phyloP scores from a whole-genome alignment of 2,113 vertebrate species.

The Anarhynchus alexandrinus region DNA sequence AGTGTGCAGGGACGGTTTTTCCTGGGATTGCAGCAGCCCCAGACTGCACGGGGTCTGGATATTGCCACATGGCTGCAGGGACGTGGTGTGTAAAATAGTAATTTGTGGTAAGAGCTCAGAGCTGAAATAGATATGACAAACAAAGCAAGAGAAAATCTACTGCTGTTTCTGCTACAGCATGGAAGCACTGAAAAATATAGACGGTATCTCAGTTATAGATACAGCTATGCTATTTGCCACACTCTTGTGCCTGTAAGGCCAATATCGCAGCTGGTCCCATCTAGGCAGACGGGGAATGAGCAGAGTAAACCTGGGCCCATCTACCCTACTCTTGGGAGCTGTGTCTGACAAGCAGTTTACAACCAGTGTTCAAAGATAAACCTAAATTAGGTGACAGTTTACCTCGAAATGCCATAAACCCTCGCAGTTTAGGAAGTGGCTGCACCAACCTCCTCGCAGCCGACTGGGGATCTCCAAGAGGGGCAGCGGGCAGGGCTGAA shows the following conservation, averaged over 20 bases:
- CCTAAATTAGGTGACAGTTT: background rate
- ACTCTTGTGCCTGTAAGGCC: background rate
- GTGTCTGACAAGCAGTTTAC: background rate
- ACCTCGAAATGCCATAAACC: background rate
- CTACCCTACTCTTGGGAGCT: background rate
- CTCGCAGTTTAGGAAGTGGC: background rate
- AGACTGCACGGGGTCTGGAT: background rate
- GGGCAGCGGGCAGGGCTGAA: background rate
- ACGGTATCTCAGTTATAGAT: background rate
- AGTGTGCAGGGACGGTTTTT: background rate
- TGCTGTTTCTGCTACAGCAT: background rate
- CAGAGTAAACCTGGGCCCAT: background rate
- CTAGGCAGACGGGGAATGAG: background rate
- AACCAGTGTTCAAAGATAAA: background rate
- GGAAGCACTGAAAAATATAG: background rate
- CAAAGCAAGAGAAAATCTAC: background rate
- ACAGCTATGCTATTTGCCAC: background rate
- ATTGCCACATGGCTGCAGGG: background rate
- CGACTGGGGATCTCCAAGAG: background rate
- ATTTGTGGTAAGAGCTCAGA: slow-evolving; percentile 1
- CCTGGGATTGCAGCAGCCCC: background rate
- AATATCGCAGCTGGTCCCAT: background rate
- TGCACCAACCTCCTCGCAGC: background rate
- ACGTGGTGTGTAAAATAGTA: background rate
- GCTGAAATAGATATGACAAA: background rate